A percentile compares a stretch with the other conserved stretches of the same genome.
These are phyloP conservation scores for Ctena decussata DNA, from an alignment of 2,888 invertebrate species.

Conservation along the genomic window DNA sequence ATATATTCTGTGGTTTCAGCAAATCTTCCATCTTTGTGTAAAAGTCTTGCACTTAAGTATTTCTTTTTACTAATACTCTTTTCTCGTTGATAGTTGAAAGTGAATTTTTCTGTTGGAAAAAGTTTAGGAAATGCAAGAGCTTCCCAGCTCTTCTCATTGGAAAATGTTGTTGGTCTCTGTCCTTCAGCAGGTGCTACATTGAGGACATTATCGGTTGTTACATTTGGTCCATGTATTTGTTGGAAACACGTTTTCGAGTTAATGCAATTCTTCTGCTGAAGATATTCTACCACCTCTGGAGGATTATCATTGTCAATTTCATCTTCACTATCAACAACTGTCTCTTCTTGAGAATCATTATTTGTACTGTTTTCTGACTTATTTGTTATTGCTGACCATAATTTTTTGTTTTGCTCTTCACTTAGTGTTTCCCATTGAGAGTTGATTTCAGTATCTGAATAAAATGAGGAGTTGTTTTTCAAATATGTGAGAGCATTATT, in stretches of 20 bases:
- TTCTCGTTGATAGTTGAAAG: slow-evolving; percentile 4
- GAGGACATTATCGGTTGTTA: slow-evolving; percentile 21
- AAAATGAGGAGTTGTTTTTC: slow-evolving; percentile 21
- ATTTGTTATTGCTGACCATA: neutral
- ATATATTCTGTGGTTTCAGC: slow-evolving; percentile 48
- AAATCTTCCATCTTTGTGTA: slow-evolving; percentile 41
- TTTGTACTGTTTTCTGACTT: neutral
- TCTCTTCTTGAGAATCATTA: neutral
- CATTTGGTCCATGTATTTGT: slow-evolving; percentile 33
- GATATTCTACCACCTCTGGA: slow-evolving; percentile 24
- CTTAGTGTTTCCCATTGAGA: neutral
- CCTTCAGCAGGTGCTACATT: slow-evolving; percentile 47
- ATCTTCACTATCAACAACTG: slow-evolving; percentile 45
- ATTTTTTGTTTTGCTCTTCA: neutral
- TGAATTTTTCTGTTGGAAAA: slow-evolving; percentile 29
- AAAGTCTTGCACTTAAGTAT: slow-evolving; percentile 37
- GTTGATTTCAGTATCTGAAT: slow-evolving; percentile 14
- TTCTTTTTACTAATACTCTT: slow-evolving; percentile 35
- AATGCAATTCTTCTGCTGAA: slow-evolving; percentile 27
- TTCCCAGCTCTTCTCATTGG: slow-evolving; percentile 38
- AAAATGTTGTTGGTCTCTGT: slow-evolving; percentile 30
- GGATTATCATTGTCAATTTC: slow-evolving; percentile 45
- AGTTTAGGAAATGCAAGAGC: slow-evolving; percentile 38
- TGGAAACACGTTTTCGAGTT: slow-evolving; percentile 30
- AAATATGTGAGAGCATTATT: slow-evolving; percentile 41